Evolutionary conservation across 2,888 invertebrate species (phyloP).

Genomic region (Callosobruchus maculatus): DNA sequence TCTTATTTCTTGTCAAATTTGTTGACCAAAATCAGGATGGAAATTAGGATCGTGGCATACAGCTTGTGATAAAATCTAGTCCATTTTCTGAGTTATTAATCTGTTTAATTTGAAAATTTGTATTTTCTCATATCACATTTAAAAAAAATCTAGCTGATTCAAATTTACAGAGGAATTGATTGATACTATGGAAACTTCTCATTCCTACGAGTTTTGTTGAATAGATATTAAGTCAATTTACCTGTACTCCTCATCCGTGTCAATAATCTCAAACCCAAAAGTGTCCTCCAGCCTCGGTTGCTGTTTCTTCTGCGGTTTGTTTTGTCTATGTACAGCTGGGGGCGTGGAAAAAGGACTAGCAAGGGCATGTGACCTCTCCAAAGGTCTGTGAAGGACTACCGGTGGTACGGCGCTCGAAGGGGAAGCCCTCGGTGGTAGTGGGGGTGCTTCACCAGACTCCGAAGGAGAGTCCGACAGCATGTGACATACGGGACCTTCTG

Average conservation of each 20-base stretch:
- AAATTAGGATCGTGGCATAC: no score
- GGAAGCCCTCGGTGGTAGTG: constrained; percentile 10
- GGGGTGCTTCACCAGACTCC: not conserved
- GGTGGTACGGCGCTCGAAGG: constrained; percentile 62
- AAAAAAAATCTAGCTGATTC: no score
- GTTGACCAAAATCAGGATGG: no score
- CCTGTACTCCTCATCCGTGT: constrained; percentile 67
- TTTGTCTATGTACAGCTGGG: constrained; percentile 65
- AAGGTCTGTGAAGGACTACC: constrained; percentile 66
- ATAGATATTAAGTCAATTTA: constrained; percentile 5
- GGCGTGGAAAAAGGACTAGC: constrained; percentile 48
- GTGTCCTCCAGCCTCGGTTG: constrained; percentile 61
- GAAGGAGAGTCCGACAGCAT: constrained; percentile 22
- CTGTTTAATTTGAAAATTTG: no score
- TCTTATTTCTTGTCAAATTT: no score
- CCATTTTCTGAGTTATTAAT: no score
- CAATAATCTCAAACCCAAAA: constrained; percentile 80
- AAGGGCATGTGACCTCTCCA: constrained; percentile 57
- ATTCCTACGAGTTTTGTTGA: no score
- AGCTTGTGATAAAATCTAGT: no score
- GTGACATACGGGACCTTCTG: constrained; percentile 17
- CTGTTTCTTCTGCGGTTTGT: constrained; percentile 66
- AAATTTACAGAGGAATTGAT: no score
- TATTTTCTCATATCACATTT: no score
- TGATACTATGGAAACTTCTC: no score